phyloP scores from a whole-genome alignment of 2,888 invertebrate genomes.

The Furcula furcula region DNA sequence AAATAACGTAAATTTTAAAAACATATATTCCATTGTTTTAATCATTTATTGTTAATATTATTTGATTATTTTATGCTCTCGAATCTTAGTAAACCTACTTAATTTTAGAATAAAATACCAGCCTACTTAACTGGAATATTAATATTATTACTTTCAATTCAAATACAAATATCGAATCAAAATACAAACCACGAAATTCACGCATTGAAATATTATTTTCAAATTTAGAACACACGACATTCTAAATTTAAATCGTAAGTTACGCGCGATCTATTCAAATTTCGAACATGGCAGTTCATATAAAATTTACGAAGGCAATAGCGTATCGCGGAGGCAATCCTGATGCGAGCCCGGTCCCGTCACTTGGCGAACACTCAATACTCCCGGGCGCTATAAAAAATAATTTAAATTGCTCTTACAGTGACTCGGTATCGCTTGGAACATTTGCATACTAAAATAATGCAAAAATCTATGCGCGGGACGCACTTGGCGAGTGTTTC shows the following conservation, averaged over 20 bases:
- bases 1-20: too few species aligned
- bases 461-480: slow-evolving; percentile 80
- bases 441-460: slow-evolving; percentile 82
- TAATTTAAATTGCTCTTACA: slow-evolving; percentile 82
- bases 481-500: slow-evolving; percentile 53
- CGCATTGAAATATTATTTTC: slow-evolving; percentile 15
- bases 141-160: too few species aligned
- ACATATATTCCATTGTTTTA: too few species aligned
- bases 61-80: too few species aligned
- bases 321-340: slow-evolving; percentile 51
- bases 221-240: slow-evolving; percentile 25
- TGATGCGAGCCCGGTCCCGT: slow-evolving; percentile 46
- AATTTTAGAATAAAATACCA: too few species aligned
- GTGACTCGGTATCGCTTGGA: slow-evolving; percentile 72
- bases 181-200: slow-evolving; percentile 3
- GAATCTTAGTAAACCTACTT: too few species aligned
- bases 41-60: too few species aligned
- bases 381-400: slow-evolving; percentile 81
- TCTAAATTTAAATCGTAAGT: slow-evolving; percentile 34
- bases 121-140: too few species aligned
- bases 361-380: slow-evolving; percentile 74
- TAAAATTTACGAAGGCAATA: slow-evolving; percentile 63
- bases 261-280: slow-evolving; percentile 39
- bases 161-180: too few species aligned
- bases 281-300: slow-evolving; percentile 57